These are phyloP conservation scores for Zapus hudsonius DNA, from an alignment of 2,113 vertebrate genomes.

Conservation along the genomic window DNA sequence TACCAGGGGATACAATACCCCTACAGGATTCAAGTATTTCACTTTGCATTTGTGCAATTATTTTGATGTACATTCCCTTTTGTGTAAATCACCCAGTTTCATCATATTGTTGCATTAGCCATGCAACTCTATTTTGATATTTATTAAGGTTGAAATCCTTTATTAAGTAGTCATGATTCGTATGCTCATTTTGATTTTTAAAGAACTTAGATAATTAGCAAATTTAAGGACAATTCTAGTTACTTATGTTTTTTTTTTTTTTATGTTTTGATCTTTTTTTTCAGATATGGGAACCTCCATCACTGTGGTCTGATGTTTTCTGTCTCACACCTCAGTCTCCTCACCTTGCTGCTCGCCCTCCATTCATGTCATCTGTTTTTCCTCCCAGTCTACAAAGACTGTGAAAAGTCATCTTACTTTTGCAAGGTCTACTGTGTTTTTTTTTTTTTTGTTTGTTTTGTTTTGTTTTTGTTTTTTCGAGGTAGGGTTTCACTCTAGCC, in stretches of 20 bases:
- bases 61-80: background rate
- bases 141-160: conserved; percentile 12
- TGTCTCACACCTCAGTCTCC: background rate
- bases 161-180: conserved; percentile 3
- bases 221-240: background rate
- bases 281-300: background rate
- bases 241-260: background rate
- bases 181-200: conserved; percentile 8
- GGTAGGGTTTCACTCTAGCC: too few species aligned
- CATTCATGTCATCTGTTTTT: background rate
- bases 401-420: background rate
- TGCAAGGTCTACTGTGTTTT: too few species aligned
- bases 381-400: background rate
- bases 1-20: background rate
- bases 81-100: conserved; percentile 1
- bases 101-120: background rate
- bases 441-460: too few species aligned
- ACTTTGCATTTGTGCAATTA: background rate
- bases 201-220: background rate
- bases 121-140: background rate
- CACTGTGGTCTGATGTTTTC: background rate
- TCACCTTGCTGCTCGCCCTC: background rate
- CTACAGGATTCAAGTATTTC: conserved; percentile 23
- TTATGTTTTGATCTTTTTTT: background rate
- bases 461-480: too few species aligned